Percentiles rank a stretch among this genome's conserved stretches.
phyloP scores from a whole-genome alignment of 1,140 invertebrate genomes.

The Drosophila suzukii region DNA sequence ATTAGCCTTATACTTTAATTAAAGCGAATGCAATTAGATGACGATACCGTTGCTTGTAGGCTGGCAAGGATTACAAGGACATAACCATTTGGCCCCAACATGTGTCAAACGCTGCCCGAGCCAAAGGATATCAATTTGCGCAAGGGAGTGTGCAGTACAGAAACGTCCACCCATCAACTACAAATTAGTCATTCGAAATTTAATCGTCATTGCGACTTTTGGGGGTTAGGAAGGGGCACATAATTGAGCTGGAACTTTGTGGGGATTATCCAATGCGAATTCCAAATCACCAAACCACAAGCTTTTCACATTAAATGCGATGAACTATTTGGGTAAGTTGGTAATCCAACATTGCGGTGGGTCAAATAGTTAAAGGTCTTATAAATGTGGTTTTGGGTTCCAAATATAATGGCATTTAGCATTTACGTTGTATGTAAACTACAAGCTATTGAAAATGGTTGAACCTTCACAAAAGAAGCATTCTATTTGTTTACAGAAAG shows the following conservation, averaged over 20 bases:
- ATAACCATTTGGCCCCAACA: constrained; percentile 46
- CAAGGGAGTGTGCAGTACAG: constrained; percentile 26
- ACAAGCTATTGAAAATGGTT: too few relatives aligned
- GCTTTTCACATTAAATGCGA: constrained; percentile 19
- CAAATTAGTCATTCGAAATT: constrained; percentile 64
- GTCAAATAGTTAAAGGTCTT: constrained; percentile 7
- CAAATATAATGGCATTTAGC: not conserved
- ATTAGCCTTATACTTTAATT: constrained; percentile 72
- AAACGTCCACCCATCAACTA: constrained; percentile 52
- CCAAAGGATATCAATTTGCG: constrained; percentile 9
- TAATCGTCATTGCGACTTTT: constrained; percentile 58
- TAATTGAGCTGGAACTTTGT: constrained; percentile 25
- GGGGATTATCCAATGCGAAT: constrained; percentile 14
- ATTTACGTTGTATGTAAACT: too few relatives aligned
- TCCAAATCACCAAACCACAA: constrained; percentile 12
- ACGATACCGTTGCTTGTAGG: constrained; percentile 28
- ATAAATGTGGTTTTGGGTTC: constrained; percentile 11
- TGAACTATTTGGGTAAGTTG: constrained; percentile 29
- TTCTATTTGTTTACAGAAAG: too few relatives aligned
- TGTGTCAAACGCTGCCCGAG: constrained; percentile 49
- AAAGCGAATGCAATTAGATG: constrained; percentile 66
- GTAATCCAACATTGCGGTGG: constrained; percentile 22
- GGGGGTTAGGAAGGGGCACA: too few relatives aligned
- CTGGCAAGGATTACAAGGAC: constrained; percentile 61
- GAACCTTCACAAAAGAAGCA: too few relatives aligned